Conservation (phyloP, 2,797 vertebrate genomes). For the Kryptopterus vitreolus region DNA sequence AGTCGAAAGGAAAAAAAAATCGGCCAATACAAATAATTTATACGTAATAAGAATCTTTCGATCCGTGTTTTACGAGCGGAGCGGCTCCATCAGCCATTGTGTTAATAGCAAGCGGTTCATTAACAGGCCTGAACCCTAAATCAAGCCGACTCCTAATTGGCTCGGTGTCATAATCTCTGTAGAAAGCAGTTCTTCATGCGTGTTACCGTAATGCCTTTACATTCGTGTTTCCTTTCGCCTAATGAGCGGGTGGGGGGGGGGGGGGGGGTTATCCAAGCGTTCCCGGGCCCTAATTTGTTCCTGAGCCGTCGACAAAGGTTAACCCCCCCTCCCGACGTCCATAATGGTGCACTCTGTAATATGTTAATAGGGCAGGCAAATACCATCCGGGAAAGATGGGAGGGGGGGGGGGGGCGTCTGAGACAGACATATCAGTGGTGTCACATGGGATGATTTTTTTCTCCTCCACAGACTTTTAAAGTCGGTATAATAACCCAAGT, state of each 20-base stretch:
- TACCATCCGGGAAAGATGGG: conserved; percentile 34
- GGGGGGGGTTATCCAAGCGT: too few species aligned
- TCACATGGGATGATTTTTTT: conserved; percentile 23
- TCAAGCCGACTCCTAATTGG: conserved; percentile 59
- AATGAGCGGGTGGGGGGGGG: conserved; percentile 50
- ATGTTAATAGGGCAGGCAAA: conserved; percentile 49
- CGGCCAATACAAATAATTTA: conserved; percentile 14
- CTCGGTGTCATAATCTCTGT: conserved; percentile 55
- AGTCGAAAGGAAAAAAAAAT: neutral
- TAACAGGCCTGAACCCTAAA: conserved; percentile 56
- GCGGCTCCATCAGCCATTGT: conserved; percentile 53
- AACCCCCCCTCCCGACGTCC: conserved; percentile 49
- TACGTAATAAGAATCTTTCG: conserved; percentile 31
- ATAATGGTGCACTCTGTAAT: conserved; percentile 48
- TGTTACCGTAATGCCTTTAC: conserved; percentile 46
- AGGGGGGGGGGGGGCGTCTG: conserved; percentile 25
- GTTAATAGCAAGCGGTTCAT: conserved; percentile 53
- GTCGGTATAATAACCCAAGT: conserved; percentile 7
- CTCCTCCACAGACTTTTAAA: conserved; percentile 6
- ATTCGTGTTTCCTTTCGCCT: conserved; percentile 55
- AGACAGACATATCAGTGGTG: conserved; percentile 22
- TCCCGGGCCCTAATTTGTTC: conserved; percentile 53
- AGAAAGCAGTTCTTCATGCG: conserved; percentile 49
- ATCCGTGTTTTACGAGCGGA: conserved; percentile 33
- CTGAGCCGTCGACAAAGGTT: conserved; percentile 54